Evolutionary conservation across 1,140 invertebrate genomes (phyloP).

Genomic region (Araneus ventricosus): DNA sequence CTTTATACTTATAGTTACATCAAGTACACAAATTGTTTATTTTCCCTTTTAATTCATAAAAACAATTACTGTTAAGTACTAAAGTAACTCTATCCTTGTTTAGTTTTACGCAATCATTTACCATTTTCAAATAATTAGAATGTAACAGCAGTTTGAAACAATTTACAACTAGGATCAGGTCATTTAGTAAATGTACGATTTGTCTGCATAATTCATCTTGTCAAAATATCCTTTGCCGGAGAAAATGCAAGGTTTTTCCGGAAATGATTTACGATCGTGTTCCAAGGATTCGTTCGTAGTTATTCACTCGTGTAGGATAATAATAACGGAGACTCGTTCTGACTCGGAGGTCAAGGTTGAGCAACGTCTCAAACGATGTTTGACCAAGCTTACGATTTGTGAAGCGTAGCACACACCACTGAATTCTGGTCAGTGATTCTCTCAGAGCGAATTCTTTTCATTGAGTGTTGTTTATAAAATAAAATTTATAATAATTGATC

Average conservation of each 20-base stretch:
- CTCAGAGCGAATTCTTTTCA: no score
- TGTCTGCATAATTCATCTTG: neutral
- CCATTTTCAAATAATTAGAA: conserved; percentile 26
- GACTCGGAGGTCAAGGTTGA: neutral
- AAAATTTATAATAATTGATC: no score
- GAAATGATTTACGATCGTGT: conserved; percentile 25
- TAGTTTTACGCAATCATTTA: neutral
- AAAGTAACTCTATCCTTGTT: neutral
- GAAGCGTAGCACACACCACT: no score
- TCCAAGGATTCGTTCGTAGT: neutral
- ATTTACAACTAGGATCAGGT: neutral
- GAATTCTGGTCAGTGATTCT: no score
- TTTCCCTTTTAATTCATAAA: neutral
- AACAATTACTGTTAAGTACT: neutral
- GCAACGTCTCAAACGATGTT: neutral
- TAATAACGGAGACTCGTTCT: neutral
- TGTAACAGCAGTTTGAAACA: neutral
- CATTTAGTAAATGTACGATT: neutral
- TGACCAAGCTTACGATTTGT: neutral
- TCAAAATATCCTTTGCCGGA: neutral
- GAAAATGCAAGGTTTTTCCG: conserved; percentile 4
- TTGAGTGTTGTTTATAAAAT: no score
- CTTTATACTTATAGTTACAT: no score
- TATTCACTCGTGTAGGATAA: neutral
- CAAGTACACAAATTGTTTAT: neutral